Base-by-base conservation (phyloP, 2,888 invertebrate species). In the Clitarchus hookeri region DNA sequence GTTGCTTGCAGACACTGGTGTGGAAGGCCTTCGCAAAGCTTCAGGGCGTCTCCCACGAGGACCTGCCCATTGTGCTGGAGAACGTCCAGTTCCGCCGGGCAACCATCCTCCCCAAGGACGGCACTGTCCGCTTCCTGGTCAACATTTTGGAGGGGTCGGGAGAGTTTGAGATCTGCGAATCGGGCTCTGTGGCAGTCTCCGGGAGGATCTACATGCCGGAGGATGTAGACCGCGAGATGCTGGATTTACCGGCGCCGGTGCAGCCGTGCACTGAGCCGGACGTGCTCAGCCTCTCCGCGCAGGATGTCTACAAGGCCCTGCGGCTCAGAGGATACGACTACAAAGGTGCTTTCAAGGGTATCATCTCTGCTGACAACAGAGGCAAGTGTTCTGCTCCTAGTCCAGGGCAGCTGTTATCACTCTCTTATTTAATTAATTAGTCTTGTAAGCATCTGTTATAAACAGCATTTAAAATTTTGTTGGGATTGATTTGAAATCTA, bases 21-120 rank as follows among this genome's bases (percentile, higher is more conserved):
- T 98, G 98, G 98, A 95, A 95, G 91, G 96, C 97, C 0, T 94
- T 96, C 90, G 97, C 97, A 3, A 97, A 97, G 91, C 92, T 97
- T 88, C 93, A 94, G 88, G 95, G 96, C 86, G 93, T 93, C 86
- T 95, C 96, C 88, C n/a, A n/a, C n/a, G 95, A 97, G 89, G 95
- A 97, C 90, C 94, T 97, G 53, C 95, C 98, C 0, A 95, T 99
- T 0, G 93, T 97, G 6, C 93, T 99, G 89, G 98, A 98, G 91
- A 95, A 99, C 91, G 94, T 99, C 0, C 95, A 96, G 89, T 98
- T 99, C 91, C 96, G 96, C 90, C 94, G 98, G 86, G 99, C 99
- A 8, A 99, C 99, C 8, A 97, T 98, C 89, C 93, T 99, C 91
- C 96, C 97, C 36, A 96, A 97, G 90, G 96, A 97, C 88, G 95